Base-by-base conservation (phyloP, 1,140 invertebrate species). In the Centruroides vittatus region DNA sequence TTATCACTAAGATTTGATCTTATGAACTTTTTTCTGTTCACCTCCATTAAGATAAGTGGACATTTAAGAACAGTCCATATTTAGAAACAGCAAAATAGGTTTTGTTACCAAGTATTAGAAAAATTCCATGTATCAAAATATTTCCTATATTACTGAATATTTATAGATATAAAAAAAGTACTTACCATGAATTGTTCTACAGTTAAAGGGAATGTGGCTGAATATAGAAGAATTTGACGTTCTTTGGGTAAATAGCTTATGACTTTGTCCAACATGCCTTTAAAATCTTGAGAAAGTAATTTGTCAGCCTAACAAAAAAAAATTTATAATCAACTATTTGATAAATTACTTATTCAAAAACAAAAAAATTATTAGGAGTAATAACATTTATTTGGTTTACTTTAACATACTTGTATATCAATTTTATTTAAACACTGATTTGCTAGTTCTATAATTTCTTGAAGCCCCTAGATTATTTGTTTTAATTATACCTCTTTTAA, bases 261-360 rank as follows among this genome's bases (percentile, higher is more conserved):
- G 67, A 98, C 88, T 77, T 87, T 88, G 80, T 98, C 94, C 70
- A 98, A 80, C 89, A 98, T 96, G 72, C 93, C 93, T 78, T 97
- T 95, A 75, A 99, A 99, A 80, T 99, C 96, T 82, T 98, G 93
- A 65, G 94, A 98, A 58, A 99, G 81, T 66, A 99, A 81, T 78
- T 99, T 99, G 76, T 99, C 96, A 67, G 96, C 96, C 81, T 79
- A 66, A 7, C 63, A 62, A 63, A 67, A 59, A 61, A 64, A 69
- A 56, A n/a, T 23, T 23, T 23, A 23, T 23, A 2, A 23, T 23
- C 23, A 23, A 23, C 23, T 23, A 23, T 23, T 23, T 23, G 23
- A 23, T 23, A 23, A 23, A 1, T 23, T 23, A 23, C 4, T 58
- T 7, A 54, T 13, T 58, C 8, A 51, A 47, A 55, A 49, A 58